phyloP scores from a whole-genome alignment of 1,140 invertebrate genomes.

The Papilio aristodemus region DNA sequence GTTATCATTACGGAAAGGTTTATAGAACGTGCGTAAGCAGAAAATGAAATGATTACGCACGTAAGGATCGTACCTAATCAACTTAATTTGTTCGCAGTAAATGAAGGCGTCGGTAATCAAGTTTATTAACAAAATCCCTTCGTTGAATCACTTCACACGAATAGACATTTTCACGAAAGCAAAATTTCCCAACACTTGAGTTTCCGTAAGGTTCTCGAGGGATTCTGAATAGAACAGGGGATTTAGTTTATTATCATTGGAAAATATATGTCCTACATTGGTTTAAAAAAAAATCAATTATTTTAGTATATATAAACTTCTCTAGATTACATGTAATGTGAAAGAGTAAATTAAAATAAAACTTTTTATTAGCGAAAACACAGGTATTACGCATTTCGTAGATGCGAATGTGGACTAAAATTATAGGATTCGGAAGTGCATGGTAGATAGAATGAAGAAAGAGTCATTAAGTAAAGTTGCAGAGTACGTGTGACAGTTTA shows the following conservation, averaged over 20 bases:
- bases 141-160: conserved; percentile 3
- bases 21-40: background rate
- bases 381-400: too few species aligned
- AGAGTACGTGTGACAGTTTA: too few species aligned
- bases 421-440: too few species aligned
- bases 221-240: background rate
- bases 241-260: conserved; percentile 1
- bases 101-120: conserved; percentile 19
- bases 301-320: too few species aligned
- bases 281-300: too few species aligned
- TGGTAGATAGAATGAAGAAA: too few species aligned
- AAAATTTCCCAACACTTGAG: background rate
- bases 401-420: too few species aligned
- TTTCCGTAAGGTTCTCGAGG: background rate
- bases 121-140: conserved; percentile 18
- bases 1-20: conserved; percentile 7
- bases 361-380: too few species aligned
- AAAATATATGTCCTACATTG: background rate
- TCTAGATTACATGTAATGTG: too few species aligned
- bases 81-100: conserved; percentile 11
- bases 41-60: background rate
- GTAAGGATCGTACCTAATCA: conserved; percentile 16
- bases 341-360: too few species aligned
- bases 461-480: too few species aligned
- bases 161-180: conserved; percentile 15